Percentiles rank a stretch among this genome's conserved stretches.
Evolutionary conservation across 2,113 vertebrate species (phyloP).

Genomic region (Machaerirhynchus nigripectus): DNA sequence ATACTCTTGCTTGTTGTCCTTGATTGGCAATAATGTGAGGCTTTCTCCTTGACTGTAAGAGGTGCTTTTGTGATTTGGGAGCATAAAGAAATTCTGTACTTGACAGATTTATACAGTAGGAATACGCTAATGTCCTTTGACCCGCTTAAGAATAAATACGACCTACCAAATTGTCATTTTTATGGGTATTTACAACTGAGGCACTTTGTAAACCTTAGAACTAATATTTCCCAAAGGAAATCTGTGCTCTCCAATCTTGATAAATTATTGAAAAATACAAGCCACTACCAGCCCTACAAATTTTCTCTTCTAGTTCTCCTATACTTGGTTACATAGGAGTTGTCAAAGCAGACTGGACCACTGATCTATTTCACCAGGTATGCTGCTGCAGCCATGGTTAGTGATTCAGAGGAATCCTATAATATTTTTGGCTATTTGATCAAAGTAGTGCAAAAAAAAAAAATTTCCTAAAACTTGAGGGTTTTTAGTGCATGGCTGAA

Average conservation of each 20-base stretch:
- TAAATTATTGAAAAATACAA: slow-evolving; percentile 70
- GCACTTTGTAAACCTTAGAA: slow-evolving; percentile 77
- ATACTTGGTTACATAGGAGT: slow-evolving; percentile 6
- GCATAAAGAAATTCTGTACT: slow-evolving; percentile 14
- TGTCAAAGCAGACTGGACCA: background rate
- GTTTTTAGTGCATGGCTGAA: background rate
- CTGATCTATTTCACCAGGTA: background rate
- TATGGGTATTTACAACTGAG: slow-evolving; percentile 77
- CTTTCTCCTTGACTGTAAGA: slow-evolving; percentile 45
- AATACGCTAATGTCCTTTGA: slow-evolving; percentile 71
- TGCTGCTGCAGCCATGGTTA: background rate
- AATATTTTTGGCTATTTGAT: background rate
- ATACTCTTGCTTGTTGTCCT: slow-evolving; percentile 23
- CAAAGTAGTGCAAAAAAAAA: background rate
- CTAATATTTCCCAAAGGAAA: slow-evolving; percentile 77
- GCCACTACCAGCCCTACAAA: slow-evolving; percentile 18
- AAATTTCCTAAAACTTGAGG: background rate
- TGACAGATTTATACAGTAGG: slow-evolving; percentile 69
- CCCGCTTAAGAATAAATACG: slow-evolving; percentile 73
- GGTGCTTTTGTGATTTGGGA: slow-evolving; percentile 49
- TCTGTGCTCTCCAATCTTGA: slow-evolving; percentile 67
- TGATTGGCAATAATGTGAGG: background rate
- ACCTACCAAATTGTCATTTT: slow-evolving; percentile 75
- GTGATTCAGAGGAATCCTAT: background rate
- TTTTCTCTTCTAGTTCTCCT: slow-evolving; percentile 36